Conservation (phyloP, 92 coral and sea anemone species). For the Pocillopora grandis region DNA sequence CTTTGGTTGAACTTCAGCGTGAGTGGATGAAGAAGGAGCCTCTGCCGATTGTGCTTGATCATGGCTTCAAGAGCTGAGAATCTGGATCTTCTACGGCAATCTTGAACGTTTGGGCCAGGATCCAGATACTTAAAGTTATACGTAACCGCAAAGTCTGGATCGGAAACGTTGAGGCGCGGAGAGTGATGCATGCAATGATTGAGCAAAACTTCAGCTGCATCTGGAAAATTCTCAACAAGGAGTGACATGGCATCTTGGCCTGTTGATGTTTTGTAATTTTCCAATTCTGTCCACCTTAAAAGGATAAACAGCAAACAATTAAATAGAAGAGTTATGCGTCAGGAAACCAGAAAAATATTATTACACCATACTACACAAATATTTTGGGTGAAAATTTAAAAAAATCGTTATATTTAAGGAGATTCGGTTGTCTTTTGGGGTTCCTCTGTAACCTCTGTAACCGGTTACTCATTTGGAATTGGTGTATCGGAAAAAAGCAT, state of each 20-base stretch:
- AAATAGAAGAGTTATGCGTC: too few relatives aligned
- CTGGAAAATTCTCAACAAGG: conserved; percentile 70
- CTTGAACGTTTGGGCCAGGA: conserved; percentile 75
- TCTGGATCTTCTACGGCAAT: conserved; percentile 43
- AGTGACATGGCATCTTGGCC: conserved; percentile 56
- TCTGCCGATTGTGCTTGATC: conserved; percentile 62
- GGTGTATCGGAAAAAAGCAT: too few relatives aligned
- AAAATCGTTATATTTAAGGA: too few relatives aligned
- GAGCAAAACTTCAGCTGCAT: conserved; percentile 70
- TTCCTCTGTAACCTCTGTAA: not conserved
- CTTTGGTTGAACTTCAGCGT: conserved; percentile 53
- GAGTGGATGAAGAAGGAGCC: conserved; percentile 79
- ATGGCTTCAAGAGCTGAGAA: conserved; percentile 62
- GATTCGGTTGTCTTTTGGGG: not conserved
- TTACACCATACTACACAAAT: too few relatives aligned
- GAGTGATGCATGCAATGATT: conserved; percentile 68
- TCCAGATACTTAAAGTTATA: conserved; percentile 76
- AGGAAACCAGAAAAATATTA: too few relatives aligned
- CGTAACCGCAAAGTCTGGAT: conserved; percentile 68
- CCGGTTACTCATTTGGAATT: too few relatives aligned
- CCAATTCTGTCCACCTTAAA: conserved; percentile 67
- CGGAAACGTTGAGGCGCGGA: conserved; percentile 46
- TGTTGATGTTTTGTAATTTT: conserved; percentile 24
- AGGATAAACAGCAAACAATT: too few relatives aligned
- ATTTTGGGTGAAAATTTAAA: too few relatives aligned